Evolutionary conservation across 2,797 vertebrate species (phyloP).

Genomic region (Neomorphus geoffroyi): DNA sequence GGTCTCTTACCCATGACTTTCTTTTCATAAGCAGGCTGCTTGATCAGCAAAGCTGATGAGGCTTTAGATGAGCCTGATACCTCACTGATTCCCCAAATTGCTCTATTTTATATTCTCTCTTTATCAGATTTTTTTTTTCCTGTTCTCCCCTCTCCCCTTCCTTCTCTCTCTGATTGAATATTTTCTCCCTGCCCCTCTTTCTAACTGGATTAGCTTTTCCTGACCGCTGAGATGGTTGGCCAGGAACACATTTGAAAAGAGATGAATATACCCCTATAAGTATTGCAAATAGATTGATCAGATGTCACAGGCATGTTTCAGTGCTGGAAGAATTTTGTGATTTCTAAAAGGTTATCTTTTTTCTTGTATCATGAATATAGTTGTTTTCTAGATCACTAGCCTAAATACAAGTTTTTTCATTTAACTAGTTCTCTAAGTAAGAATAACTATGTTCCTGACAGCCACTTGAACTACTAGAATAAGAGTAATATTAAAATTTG

Average conservation of each 20-base stretch:
- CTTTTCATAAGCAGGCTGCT: neutral
- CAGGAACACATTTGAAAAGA: neutral
- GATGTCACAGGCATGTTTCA: neutral
- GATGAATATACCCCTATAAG: accelerated
- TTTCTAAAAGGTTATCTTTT: neutral
- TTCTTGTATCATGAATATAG: neutral
- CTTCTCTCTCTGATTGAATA: too few species aligned
- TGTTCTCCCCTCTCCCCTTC: neutral
- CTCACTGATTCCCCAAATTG: neutral
- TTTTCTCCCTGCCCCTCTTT: neutral
- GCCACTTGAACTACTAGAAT: neutral
- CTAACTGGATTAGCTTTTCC: neutral
- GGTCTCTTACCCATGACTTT: neutral
- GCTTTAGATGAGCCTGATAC: neutral
- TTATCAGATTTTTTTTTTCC: neutral
- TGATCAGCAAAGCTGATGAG: neutral
- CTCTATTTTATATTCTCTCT: neutral
- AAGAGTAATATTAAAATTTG: neutral
- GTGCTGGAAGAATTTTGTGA: neutral
- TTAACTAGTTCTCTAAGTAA: neutral
- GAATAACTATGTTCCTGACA: neutral
- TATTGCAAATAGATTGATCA: neutral
- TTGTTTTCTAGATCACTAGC: neutral
- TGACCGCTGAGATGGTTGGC: neutral
- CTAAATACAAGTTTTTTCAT: neutral